These are phyloP conservation scores for Andrena flavipes DNA, from an alignment of 2,888 invertebrate genomes.

Conservation along the genomic window DNA sequence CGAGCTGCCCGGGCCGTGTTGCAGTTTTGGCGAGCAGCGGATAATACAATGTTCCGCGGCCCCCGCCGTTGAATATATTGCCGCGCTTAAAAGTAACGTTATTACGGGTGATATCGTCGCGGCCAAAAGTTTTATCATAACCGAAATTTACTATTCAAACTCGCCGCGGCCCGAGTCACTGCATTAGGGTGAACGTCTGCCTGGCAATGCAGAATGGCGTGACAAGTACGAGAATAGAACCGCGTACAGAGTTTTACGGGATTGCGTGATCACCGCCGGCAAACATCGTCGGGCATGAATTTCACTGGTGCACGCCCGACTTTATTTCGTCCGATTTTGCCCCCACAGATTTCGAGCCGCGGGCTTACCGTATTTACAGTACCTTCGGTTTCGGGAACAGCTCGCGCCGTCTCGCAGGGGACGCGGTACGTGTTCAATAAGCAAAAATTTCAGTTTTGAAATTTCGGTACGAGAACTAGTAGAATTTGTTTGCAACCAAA, in stretches of 20 bases:
- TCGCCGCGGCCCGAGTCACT: conserved; percentile 56
- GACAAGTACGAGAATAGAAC: conserved; percentile 82
- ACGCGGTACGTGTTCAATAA: too few relatives aligned
- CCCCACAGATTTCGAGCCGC: conserved; percentile 56
- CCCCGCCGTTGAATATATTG: conserved; percentile 42
- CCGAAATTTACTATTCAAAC: conserved; percentile 73
- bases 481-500: too few relatives aligned
- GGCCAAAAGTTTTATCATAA: conserved; percentile 67
- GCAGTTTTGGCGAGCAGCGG: conserved; percentile 33
- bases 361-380: not conserved
- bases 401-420: not conserved
- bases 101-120: conserved; percentile 56
- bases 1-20: not conserved
- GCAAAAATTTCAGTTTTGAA: too few relatives aligned
- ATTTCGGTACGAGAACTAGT: too few relatives aligned
- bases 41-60: conserved; percentile 46
- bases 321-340: conserved; percentile 65
- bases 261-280: conserved; percentile 79
- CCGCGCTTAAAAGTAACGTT: conserved; percentile 61
- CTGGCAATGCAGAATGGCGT: conserved; percentile 81
- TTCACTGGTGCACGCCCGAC: conserved; percentile 70
- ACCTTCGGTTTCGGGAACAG: not conserved
- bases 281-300: conserved; percentile 79
- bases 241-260: conserved; percentile 78
- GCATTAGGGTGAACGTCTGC: conserved; percentile 80